Conservation (phyloP, 1,140 invertebrate species). For the Neodiprion fabricii region DNA sequence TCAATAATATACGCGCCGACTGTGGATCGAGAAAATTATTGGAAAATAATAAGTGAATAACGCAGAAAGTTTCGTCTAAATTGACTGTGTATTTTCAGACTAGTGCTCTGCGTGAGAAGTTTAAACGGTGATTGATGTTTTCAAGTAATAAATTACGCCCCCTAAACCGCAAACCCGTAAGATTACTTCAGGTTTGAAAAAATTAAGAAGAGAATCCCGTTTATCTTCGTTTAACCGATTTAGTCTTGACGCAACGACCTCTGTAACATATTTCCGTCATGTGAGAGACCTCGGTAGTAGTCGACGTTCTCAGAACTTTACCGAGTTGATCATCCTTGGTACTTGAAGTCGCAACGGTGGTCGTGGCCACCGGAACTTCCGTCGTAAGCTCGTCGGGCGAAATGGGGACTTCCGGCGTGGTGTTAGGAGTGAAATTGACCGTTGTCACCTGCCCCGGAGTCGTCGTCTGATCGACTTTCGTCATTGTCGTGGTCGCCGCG, state of each 20-base stretch:
- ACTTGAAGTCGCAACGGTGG: constrained; percentile 9
- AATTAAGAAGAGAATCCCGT: constrained; percentile 19
- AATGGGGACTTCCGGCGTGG: constrained; percentile 38
- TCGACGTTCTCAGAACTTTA: constrained; percentile 72
- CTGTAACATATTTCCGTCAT: constrained; percentile 88
- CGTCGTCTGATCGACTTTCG: constrained; percentile 30
- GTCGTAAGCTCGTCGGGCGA: constrained; percentile 31
- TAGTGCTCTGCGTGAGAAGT: no score
- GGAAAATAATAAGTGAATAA: no score
- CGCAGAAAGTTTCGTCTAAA: no score
- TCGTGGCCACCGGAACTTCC: constrained; percentile 25
- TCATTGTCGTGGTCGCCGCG: constrained; percentile 31
- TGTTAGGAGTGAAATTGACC: constrained; percentile 9
- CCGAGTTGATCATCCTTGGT: constrained; percentile 58
- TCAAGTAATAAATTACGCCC: no score
- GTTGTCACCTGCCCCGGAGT: constrained; percentile 49
- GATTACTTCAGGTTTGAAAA: not conserved
- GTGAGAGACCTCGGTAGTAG: constrained; percentile 80
- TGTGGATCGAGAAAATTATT: no score
- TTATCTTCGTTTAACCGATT: constrained; percentile 47
- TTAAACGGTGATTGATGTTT: no score
- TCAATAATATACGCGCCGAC: no score
- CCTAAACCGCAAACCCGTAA: not conserved
- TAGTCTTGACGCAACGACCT: constrained; percentile 81
- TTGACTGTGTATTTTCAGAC: no score